phyloP scores from a whole-genome alignment of 1,140 invertebrate species.

The Temnothorax longispinosus region DNA sequence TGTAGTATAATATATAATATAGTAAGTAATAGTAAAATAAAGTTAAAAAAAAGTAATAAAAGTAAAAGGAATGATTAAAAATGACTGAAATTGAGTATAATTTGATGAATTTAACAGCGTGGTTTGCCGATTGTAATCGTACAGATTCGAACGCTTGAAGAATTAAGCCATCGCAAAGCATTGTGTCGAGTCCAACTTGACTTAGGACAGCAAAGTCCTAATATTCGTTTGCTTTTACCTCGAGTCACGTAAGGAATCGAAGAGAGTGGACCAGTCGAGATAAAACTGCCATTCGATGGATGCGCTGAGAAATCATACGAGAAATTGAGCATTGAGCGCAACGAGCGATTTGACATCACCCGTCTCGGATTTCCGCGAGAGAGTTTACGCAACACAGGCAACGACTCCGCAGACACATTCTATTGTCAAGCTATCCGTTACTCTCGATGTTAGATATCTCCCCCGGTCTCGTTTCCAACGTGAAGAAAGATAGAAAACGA shows the following conservation, averaged over 20 bases:
- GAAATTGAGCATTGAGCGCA: conserved; percentile 1
- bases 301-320: not conserved
- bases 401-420: not conserved
- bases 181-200: not conserved
- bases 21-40: too few relatives aligned
- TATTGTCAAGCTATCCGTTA: conserved; percentile 30
- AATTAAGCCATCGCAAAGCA: not conserved
- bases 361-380: conserved; percentile 3
- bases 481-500: conserved; percentile 13
- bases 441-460: not conserved
- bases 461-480: not conserved
- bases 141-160: not conserved
- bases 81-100: too few relatives aligned
- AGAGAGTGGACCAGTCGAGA: not conserved
- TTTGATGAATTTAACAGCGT: too few relatives aligned
- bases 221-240: not conserved
- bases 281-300: not conserved
- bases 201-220: not conserved
- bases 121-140: not conserved
- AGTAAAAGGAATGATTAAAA: too few relatives aligned
- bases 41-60: too few relatives aligned
- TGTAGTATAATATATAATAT: too few relatives aligned
- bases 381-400: conserved; percentile 7
- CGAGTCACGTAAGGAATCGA: not conserved
- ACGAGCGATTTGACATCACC: conserved; percentile 23